Conservation (phyloP, 1,140 invertebrate species). For the Lanistes nyassanus region DNA sequence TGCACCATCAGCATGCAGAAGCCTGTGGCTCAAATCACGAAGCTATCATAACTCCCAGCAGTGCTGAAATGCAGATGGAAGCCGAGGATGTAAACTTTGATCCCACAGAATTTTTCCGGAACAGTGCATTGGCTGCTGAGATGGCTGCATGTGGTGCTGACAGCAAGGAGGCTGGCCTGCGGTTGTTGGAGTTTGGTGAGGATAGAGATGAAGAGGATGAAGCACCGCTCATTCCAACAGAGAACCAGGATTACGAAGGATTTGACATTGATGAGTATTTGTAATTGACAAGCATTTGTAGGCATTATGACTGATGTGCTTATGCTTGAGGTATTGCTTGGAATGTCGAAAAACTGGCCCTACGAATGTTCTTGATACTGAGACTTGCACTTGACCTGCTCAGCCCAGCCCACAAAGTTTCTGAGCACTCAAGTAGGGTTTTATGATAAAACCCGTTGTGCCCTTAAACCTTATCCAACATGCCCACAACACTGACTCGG, state of each 20-base stretch:
- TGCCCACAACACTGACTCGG: no score
- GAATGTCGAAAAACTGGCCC: no score
- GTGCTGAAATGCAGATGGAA: slow-evolving; percentile 17
- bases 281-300: slow-evolving; percentile 25
- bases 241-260: slow-evolving; percentile 48
- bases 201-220: slow-evolving; percentile 53
- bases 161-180: slow-evolving; percentile 71
- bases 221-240: slow-evolving; percentile 30
- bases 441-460: no score
- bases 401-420: no score
- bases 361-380: no score
- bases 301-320: no score
- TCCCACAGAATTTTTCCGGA: slow-evolving; percentile 62
- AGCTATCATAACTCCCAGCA: background rate
- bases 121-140: slow-evolving; percentile 49
- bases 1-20: slow-evolving; percentile 16
- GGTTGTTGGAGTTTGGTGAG: slow-evolving; percentile 81
- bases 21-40: slow-evolving; percentile 5
- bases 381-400: no score
- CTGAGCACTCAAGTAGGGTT: no score
- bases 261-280: slow-evolving; percentile 64
- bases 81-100: slow-evolving; percentile 54
- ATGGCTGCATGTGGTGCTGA: slow-evolving; percentile 38
- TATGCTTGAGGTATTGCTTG: no score
- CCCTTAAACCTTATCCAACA: no score